phyloP scores from a whole-genome alignment of 2,113 vertebrate species.

The Cavia porcellus region DNA sequence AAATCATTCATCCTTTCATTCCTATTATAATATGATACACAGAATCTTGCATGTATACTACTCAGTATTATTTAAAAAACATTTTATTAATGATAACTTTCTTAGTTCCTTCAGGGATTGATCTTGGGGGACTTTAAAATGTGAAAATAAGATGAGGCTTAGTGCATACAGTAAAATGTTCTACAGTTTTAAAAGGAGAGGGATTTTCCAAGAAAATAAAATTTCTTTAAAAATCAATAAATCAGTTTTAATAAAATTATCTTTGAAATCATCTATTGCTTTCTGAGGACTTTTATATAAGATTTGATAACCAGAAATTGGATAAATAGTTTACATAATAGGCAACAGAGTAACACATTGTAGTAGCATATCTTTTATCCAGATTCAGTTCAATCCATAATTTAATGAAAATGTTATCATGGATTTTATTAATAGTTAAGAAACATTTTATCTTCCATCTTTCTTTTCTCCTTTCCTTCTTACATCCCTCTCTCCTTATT shows the following conservation, averaged over 20 bases:
- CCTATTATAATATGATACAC: background rate
- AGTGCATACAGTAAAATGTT: background rate
- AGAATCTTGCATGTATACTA: background rate
- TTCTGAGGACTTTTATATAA: background rate
- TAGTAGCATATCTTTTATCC: background rate
- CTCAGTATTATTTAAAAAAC: too few relatives aligned
- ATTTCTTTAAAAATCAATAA: background rate
- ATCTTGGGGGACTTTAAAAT: background rate
- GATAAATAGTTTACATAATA: background rate
- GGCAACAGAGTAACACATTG: background rate
- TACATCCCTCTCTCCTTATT: background rate
- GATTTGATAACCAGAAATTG: background rate
- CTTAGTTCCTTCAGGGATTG: background rate
- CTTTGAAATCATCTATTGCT: background rate
- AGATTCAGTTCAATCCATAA: background rate
- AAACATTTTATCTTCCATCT: background rate
- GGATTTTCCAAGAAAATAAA: background rate
- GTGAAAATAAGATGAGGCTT: slow-evolving; percentile 4
- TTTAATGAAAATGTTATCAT: background rate
- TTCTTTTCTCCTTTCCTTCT: background rate
- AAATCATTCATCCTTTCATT: background rate
- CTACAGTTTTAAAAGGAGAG: background rate
- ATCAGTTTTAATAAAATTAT: background rate
- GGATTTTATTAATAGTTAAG: background rate
- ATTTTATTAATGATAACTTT: background rate